Evolutionary conservation across 2,888 invertebrate species (phyloP).

Genomic region (Nephrotoma guestfalica): DNA sequence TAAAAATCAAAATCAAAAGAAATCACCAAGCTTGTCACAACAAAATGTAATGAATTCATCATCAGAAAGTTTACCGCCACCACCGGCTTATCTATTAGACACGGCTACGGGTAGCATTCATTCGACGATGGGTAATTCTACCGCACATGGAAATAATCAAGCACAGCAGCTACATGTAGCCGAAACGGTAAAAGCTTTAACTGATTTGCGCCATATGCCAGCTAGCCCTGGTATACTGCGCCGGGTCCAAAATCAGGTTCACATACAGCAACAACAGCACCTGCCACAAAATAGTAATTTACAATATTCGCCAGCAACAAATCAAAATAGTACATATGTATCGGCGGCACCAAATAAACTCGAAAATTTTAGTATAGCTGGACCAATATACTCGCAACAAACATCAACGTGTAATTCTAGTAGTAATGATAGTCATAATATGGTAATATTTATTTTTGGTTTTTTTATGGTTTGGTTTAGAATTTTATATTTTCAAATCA

Average conservation of each 20-base stretch:
- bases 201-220: constrained; percentile 72
- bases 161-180: constrained; percentile 41
- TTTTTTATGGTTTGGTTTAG: background rate
- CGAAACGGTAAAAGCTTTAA: constrained; percentile 73
- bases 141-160: background rate
- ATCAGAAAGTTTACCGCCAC: constrained; percentile 31
- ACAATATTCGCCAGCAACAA: constrained; percentile 5
- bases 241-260: constrained; percentile 27
- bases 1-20: constrained; percentile 8
- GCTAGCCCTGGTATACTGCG: constrained; percentile 67
- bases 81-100: constrained; percentile 31
- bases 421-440: constrained; percentile 6
- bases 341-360: background rate
- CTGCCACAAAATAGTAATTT: constrained; percentile 12
- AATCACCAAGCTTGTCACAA: constrained; percentile 18
- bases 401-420: constrained; percentile 17
- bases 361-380: background rate
- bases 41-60: constrained; percentile 23
- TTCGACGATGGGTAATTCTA: constrained; percentile 4
- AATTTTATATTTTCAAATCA: background rate
- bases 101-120: constrained; percentile 13
- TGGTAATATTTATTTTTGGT: background rate
- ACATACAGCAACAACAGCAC: constrained; percentile 11
- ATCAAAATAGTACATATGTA: background rate
- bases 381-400: constrained; percentile 7